phyloP scores from a whole-genome alignment of 2,888 invertebrate genomes.

The Drosophila pegasa region DNA sequence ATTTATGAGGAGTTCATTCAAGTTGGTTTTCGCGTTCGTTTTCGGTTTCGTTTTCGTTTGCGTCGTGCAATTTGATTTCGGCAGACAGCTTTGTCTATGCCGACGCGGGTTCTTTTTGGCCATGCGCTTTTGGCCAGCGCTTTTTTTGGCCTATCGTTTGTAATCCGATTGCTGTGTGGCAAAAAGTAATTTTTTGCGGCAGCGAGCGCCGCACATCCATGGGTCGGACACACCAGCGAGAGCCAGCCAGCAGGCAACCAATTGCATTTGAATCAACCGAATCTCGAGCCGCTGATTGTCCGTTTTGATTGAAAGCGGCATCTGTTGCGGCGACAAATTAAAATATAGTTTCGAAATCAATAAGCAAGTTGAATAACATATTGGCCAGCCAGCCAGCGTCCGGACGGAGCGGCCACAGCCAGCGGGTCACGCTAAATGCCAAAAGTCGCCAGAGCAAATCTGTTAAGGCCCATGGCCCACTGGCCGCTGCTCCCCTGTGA shows the following conservation, averaged over 20 bases:
- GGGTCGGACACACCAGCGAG: neutral
- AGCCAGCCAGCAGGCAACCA: neutral
- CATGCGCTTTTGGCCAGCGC: constrained; percentile 14
- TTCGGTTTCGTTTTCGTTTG: constrained; percentile 14
- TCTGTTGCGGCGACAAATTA: constrained; percentile 59
- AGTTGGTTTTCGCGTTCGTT: too few species aligned
- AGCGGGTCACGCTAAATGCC: constrained; percentile 29
- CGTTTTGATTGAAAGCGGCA: constrained; percentile 59
- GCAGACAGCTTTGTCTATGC: constrained; percentile 5
- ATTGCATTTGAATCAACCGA: constrained; percentile 23
- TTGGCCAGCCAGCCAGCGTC: too few species aligned
- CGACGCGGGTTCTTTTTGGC: constrained; percentile 6
- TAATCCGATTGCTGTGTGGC: constrained; percentile 62
- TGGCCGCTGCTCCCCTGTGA: constrained; percentile 4
- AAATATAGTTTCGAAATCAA: constrained; percentile 53
- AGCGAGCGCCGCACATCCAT: neutral
- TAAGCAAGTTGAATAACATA: constrained; percentile 44
- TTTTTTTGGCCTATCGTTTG: constrained; percentile 38
- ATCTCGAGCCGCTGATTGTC: constrained; percentile 43
- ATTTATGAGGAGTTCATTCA: constrained; percentile 11
- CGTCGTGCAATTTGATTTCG: constrained; percentile 36
- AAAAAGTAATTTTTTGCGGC: constrained; percentile 21
- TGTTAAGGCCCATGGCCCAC: constrained; percentile 66
- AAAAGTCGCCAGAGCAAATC: constrained; percentile 63
- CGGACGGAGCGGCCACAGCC: constrained; percentile 12